Conservation (phyloP, 1,140 invertebrate species). For the Microplitis demolitor region DNA sequence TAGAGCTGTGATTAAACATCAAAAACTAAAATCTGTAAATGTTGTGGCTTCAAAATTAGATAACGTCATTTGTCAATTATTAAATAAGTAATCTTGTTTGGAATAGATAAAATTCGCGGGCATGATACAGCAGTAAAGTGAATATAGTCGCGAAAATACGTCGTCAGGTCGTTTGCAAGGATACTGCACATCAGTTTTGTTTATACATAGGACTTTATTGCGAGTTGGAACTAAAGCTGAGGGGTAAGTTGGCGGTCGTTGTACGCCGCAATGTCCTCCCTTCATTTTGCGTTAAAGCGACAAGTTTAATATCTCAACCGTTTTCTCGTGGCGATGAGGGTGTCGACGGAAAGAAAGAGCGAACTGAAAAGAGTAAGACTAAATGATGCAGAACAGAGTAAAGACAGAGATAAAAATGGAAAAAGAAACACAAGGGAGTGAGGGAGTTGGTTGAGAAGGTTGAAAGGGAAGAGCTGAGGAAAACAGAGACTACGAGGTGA, state of each 20-base stretch:
- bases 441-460: background rate
- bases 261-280: constrained; percentile 23
- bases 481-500: constrained; percentile 38
- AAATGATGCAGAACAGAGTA: background rate
- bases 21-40: background rate
- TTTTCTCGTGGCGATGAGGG: constrained; percentile 11
- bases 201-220: constrained; percentile 13
- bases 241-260: background rate
- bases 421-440: background rate
- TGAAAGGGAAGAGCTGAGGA: constrained; percentile 28
- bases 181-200: background rate
- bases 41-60: background rate
- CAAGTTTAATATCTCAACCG: constrained; percentile 52
- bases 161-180: background rate
- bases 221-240: background rate
- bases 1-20: background rate
- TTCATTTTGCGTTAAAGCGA: constrained; percentile 55
- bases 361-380: constrained; percentile 29
- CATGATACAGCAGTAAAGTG: background rate
- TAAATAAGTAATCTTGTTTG: background rate
- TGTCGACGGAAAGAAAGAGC: constrained; percentile 20
- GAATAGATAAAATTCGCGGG: background rate
- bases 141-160: constrained; percentile 10
- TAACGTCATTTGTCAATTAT: background rate
- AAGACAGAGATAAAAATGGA: constrained; percentile 29